Evolutionary conservation across 2,113 vertebrate genomes (phyloP), one percentile per base, ranked within the genome.

Genomic region (Tretioscincus oriximinensis): DNA sequence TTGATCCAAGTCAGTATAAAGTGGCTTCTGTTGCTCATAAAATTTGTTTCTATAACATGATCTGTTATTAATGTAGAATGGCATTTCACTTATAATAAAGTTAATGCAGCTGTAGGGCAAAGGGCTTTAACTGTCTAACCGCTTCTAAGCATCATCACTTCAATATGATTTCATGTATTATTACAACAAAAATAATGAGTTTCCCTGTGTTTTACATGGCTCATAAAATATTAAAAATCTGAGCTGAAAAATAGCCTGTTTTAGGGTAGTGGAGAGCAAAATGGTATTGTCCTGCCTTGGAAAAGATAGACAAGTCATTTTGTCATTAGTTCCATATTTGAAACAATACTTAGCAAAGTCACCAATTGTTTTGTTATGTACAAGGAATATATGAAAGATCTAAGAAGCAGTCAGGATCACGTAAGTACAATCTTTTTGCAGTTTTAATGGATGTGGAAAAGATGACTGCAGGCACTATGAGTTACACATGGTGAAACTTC

Each of bases 401-500:
- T 91, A 83, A 84, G 64, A 88, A 78, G 81, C 81, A 85, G 73
- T 71, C 70, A 78, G 75, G n/a, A 58, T 51, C 83, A 78, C 78
- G 76, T 74, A 78, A 73, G 26, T 85, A 67, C 41, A 63, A 64
- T 49, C 75, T 81, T 29, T 49, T 16, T 18, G 18, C 35, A 41
- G 35, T 41, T 41, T 41, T 41, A 41, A 41, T 5, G 35, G 35
- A 41, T 41, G 35, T 41, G n/a, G n/a, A n/a, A n/a, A n/a, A n/a
- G n/a, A n/a, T n/a, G 35, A 41, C 5, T 41, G 35, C 35, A 41
- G 35, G 35, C 35, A 41, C 35, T 41, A 41, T 41, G 35, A 41
- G 35, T 41, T 41, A 41, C 35, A 41, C 35, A 5, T 41, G 5
- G 35, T 41, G 35, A 41, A 41, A 41, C 5, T 41, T 41, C 35